Base-by-base conservation (phyloP, 2,888 invertebrate species). In the Brachycybe producta region DNA sequence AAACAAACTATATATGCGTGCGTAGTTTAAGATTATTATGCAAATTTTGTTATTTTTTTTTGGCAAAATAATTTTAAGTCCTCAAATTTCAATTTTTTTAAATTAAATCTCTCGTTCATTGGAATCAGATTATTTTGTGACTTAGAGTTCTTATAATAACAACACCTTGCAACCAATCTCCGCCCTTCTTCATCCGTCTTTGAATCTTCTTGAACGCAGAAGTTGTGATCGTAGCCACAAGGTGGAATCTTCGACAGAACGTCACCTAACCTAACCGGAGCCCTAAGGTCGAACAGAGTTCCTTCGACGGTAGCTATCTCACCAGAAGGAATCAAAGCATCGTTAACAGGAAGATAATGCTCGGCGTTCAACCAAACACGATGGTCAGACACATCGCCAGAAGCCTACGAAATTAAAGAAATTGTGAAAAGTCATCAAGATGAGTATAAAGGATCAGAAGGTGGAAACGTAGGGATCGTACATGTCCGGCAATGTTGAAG, bases 401-500 rank as follows among this genome's bases (percentile, higher is more conserved):
- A 54, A 17, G 56, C 59, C 65, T 65, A 53, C n/a, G 54, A 49
- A 46, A 41, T 41, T 26, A 38, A 55, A 28, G 8, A 38, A 21
- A 21, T 8, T 15, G 2, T 30, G 47, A 43, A 44, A n/a, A n/a
- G n/a, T n/a, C n/a, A n/a, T n/a, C n/a, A n/a, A n/a, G n/a, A 24
- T n/a, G 11, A 11, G 23, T 53, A 30, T 26, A 39, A 3, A 32
- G 39, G 7, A 30, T 39, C 21, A n/a, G n/a, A n/a, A n/a, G n/a
- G n/a, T n/a, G n/a, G n/a, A n/a, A n/a, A n/a, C n/a, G n/a, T n/a
- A n/a, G n/a, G n/a, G n/a, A 5, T 26, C 38, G 68, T 61, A 81
- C 80, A 69, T 91, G 87, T n/a, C 92, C 92, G 43, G 80, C 86
- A 35, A 95, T 73, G 69, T 95, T 95, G 67, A 94, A 92, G 66